Evolutionary conservation across 2,888 invertebrate genomes (phyloP), one percentile per base, ranked within the genome.

Genomic region (Alloplasta piceator): DNA sequence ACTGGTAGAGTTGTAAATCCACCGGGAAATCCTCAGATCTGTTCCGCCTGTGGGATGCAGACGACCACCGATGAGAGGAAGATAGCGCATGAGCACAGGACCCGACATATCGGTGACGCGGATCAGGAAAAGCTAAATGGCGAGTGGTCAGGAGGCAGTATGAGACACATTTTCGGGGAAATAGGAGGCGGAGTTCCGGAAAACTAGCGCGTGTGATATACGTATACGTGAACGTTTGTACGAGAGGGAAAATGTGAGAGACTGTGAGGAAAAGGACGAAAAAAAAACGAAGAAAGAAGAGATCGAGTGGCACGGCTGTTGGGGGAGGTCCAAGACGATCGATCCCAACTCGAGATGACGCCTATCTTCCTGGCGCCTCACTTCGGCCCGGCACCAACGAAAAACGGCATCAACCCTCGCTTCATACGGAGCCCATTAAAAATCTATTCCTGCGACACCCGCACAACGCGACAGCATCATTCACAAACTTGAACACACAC

Each of bases 301-400:
- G 82, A 83, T 84, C 74, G 72, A 83, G 82, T 82, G 78, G 71
- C 73, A 79, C 66, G 73, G 61, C 75, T 71, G 80, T 78, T 80
- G 84, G 77, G 83, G 84, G 86, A 84, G 86, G 85, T 84, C 84
- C 81, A 89, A 89, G 87, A 88, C 88, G 83, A 84, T 82, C 80
- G 91, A 91, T 91, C 89, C 89, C 90, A 80, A 75, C 75, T 78
- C 84, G 89, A 90, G 91, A 90, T 91, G 92, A 91, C 91, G 92
- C 91, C 91, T 85, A 82, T 81, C 85, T 88, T 82, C 78, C 84
- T 87, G 90, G 90, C 90, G 90, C 90, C 88, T 79, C 76, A 68
- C 82, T 73, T 26, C 41, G 60, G 82, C 77, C 74, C 80, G 82
- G 85, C 84, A 83, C 85, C 85, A 80, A 74, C 75, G 74, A 77